phyloP scores from a whole-genome alignment of 2,888 invertebrate species.

The Mimachlamys varia region DNA sequence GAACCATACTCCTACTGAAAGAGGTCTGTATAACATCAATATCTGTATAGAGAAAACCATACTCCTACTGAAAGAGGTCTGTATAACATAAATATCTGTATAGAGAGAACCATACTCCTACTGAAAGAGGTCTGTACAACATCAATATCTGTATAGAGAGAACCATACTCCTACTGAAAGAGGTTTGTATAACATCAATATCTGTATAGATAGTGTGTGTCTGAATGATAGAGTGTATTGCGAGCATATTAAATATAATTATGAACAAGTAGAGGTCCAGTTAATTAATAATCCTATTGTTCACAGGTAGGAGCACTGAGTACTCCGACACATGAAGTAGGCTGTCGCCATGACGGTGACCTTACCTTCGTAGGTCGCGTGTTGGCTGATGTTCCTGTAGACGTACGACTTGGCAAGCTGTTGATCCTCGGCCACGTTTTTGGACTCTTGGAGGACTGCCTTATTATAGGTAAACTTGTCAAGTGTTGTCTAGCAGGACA shows the following conservation, averaged over 20 bases:
- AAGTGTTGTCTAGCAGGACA: too few species aligned
- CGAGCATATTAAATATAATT: too few species aligned
- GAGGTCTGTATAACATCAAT: too few species aligned
- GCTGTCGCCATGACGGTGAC: conserved; percentile 88
- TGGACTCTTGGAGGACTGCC: conserved; percentile 91
- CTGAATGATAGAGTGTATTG: too few species aligned
- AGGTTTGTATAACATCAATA: conserved; percentile 67
- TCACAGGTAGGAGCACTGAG: conserved; percentile 90
- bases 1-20: conserved; percentile 85
- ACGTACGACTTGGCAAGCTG: conserved; percentile 91
- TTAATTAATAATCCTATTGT: background rate
- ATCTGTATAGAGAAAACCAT: conserved; percentile 92
- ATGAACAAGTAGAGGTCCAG: too few species aligned
- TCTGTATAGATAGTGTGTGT: too few species aligned
- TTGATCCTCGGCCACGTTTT: conserved; percentile 94
- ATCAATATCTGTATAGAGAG: background rate
- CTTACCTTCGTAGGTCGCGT: conserved; percentile 93
- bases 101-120: conserved; percentile 87
- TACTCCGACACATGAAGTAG: conserved; percentile 83
- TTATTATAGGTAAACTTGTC: conserved; percentile 87
- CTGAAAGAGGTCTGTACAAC: conserved; percentile 80
- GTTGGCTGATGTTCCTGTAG: conserved; percentile 92
- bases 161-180: too few species aligned
- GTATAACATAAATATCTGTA: too few species aligned
- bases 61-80: too few species aligned